These are phyloP conservation scores for Podarcis raffonei DNA, from an alignment of 2,113 vertebrate species.

Conservation along the genomic window DNA sequence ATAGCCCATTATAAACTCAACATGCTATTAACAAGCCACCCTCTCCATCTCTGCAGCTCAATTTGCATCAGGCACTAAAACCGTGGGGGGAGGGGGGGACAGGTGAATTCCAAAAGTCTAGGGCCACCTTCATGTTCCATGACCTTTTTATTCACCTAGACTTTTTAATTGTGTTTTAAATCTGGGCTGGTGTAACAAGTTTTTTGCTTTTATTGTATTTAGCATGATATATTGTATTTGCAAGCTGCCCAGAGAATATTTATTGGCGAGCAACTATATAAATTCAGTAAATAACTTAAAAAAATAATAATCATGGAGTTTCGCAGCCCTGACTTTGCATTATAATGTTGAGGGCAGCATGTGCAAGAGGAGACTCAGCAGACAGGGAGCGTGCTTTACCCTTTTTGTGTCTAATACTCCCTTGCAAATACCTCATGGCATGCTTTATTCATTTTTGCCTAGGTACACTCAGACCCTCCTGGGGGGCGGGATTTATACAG, in stretches of 20 bases:
- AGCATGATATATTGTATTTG: background rate
- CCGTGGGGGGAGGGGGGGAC: no score
- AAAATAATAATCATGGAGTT: background rate
- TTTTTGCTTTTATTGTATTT: background rate
- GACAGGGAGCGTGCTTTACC: background rate
- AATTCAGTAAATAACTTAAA: background rate
- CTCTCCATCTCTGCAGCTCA: background rate
- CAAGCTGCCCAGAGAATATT: background rate
- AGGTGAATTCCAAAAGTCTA: background rate
- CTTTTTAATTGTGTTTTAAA: background rate
- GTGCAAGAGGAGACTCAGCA: background rate
- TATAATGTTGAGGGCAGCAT: background rate
- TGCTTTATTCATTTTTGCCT: background rate
- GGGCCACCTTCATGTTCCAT: background rate
- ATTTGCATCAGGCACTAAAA: background rate
- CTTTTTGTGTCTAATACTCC: background rate
- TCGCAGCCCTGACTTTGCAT: background rate
- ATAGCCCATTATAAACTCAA: background rate
- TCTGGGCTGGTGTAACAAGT: background rate
- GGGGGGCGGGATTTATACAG: no score
- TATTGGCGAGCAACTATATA: background rate
- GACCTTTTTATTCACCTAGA: background rate
- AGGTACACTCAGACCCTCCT: background rate
- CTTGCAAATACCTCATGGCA: background rate
- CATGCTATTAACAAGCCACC: background rate